A percentile compares a stretch with the other conserved stretches of the same genome.
These are phyloP conservation scores for Anastrepha ludens DNA, from an alignment of 1,140 invertebrate species.

Conservation along the genomic window DNA sequence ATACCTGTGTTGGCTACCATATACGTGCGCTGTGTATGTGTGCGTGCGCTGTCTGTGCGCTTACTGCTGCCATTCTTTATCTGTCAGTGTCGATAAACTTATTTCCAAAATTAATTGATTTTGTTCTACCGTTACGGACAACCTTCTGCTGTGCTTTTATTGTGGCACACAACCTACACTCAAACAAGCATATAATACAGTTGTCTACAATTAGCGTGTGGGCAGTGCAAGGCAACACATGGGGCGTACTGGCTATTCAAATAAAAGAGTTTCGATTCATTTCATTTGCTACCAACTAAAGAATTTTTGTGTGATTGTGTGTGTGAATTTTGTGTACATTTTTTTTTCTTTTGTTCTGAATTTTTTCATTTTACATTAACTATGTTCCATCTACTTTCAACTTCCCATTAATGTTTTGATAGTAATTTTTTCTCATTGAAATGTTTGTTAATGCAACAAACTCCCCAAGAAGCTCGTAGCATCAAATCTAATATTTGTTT, in stretches of 20 bases:
- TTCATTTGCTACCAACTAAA: background rate
- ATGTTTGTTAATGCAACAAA: constrained; percentile 16
- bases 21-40: too few relatives aligned
- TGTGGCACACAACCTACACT: background rate
- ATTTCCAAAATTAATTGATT: constrained; percentile 44
- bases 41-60: too few relatives aligned
- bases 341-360: background rate
- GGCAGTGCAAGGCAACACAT: background rate
- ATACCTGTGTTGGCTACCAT: too few relatives aligned
- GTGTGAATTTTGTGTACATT: too few relatives aligned
- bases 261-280: background rate
- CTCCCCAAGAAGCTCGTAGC: background rate
- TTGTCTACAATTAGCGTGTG: constrained; percentile 43
- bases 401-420: background rate
- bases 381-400: background rate
- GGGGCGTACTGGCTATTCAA: constrained; percentile 6
- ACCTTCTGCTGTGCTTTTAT: constrained; percentile 6
- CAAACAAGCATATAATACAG: background rate
- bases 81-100: constrained; percentile 4
- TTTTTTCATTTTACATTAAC: background rate
- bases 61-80: too few relatives aligned
- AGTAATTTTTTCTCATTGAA: background rate
- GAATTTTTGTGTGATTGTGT: background rate
- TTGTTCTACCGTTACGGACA: constrained; percentile 22
- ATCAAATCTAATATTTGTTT: background rate